Evolutionary conservation across 2,888 invertebrate genomes (phyloP), one percentile per base, ranked within the genome.

Genomic region (Acanthosoma haemorrhoidale): DNA sequence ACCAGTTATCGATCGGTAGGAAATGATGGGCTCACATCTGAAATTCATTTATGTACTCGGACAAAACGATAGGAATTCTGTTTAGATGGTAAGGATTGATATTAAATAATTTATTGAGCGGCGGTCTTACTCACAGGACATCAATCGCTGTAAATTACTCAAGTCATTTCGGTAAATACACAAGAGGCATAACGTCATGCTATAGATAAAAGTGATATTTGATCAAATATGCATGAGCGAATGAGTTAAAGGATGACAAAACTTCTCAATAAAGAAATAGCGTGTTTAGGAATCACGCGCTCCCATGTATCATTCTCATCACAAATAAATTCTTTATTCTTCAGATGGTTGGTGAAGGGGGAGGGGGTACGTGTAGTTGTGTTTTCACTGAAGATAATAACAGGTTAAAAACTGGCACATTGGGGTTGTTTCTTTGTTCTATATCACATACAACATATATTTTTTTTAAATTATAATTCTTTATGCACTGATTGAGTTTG

Each of bases 61-160:
- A 39, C 57, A 25, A 57, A n/a, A n/a, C n/a, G n/a, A 57, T 57
- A 57, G 57, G 16, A 18, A 60, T 60, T 60, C 60, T 60, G 60
- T 57, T 43, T 36, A 32, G 57, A 67, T 67, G 18, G 15, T 32
- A 51, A 9, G 43, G 67, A 13, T 21, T 5, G 67, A 57, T 57
- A 51, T 15, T 67, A 15, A 15, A 67, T 67, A 67, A 43, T 67
- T 43, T 67, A 67, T 67, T 31, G 51, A 21, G 31, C 21, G 18
- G n/a, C 25, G 51, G 34, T 51, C 67, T 67, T 67, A 67, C 51
- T 34, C 57, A 57, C 32, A 29, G 29, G 11, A 67, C 67, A 67
- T 67, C 67, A 67, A 67, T 67, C 67, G 67, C 41, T 41, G 41
- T 67, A 43, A 67, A 67, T 67, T 67, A 67, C 67, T 67, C 67